phyloP scores from a whole-genome alignment of 2,888 invertebrate species.

The Torymus texanus region DNA sequence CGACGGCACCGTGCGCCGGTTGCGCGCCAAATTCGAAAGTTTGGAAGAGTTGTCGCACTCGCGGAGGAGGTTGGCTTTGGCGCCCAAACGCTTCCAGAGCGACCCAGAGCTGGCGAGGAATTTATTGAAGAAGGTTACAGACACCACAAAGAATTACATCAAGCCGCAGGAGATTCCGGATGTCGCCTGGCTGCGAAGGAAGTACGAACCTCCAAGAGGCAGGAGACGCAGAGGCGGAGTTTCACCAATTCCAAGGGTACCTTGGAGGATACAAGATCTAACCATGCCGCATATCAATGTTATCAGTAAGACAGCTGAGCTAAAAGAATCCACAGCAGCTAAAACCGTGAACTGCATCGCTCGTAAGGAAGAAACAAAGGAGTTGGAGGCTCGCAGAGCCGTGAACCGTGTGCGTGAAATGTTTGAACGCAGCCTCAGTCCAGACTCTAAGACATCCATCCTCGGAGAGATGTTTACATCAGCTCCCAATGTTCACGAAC shows the following conservation, averaged over 20 bases:
- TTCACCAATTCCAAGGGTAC: conserved; percentile 81
- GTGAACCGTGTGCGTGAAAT: conserved; percentile 84
- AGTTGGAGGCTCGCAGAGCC: conserved; percentile 76
- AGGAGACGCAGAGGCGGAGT: conserved; percentile 76
- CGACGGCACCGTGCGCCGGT: conserved; percentile 85
- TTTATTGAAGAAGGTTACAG: conserved; percentile 76
- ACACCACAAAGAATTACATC: conserved; percentile 74
- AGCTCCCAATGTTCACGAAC: conserved; percentile 85
- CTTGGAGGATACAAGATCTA: conserved; percentile 82
- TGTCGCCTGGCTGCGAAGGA: conserved; percentile 79
- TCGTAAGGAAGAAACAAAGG: conserved; percentile 69
- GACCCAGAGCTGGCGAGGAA: conserved; percentile 85
- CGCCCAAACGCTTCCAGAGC: conserved; percentile 81
- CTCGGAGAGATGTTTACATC: conserved; percentile 88
- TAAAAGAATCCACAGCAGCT: conserved; percentile 70
- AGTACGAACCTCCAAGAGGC: conserved; percentile 79
- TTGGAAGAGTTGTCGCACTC: conserved; percentile 76
- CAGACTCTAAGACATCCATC: conserved; percentile 77
- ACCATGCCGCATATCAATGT: conserved; percentile 93
- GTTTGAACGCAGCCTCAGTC: conserved; percentile 79
- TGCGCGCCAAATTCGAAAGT: conserved; percentile 87
- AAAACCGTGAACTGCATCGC: conserved; percentile 62
- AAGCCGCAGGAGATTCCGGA: conserved; percentile 78
- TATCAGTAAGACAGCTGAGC: conserved; percentile 89
- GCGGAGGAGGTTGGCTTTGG: conserved; percentile 64